Conservation (phyloP, 2,113 vertebrate species). For the Nansenia antarctica region DNA sequence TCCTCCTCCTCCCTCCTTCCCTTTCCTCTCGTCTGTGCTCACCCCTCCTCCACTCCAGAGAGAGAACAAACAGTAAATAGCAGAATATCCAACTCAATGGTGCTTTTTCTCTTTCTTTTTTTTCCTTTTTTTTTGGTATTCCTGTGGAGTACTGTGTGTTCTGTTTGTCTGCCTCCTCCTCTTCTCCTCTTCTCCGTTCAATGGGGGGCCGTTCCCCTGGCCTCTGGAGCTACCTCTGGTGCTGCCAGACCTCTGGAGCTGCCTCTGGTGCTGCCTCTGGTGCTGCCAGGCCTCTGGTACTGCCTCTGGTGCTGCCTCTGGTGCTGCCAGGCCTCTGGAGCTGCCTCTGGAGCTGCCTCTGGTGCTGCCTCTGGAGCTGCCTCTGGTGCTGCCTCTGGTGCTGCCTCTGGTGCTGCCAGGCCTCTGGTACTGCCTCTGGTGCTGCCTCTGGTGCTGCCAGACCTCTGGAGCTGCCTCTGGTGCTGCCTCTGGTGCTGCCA, state of each 20-base stretch:
- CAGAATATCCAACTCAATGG: conserved; percentile 34
- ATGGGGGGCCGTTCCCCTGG: conserved; percentile 48
- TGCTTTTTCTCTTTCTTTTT: conserved; percentile 37
- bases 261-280: conserved; percentile 77
- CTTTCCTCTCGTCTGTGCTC: conserved; percentile 8
- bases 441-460: conserved; percentile 83
- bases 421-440: no score
- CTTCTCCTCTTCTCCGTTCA: conserved; percentile 32
- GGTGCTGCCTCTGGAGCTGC: conserved; percentile 87
- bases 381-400: conserved; percentile 87
- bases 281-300: conserved; percentile 85
- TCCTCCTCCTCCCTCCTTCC: not conserved
- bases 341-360: conserved; percentile 77
- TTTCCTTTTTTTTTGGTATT: conserved; percentile 16
- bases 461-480: conserved; percentile 84
- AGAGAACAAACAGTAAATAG: conserved; percentile 1
- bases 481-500: conserved; percentile 83
- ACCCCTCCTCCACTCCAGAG: not conserved
- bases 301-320: no score
- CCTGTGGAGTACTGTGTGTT: conserved; percentile 42
- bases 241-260: conserved; percentile 85
- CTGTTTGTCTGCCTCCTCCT: conserved; percentile 46
- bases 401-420: conserved; percentile 83
- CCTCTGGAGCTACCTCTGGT: no score
- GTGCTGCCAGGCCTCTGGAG: conserved; percentile 87